phyloP scores from a whole-genome alignment of 2,888 invertebrate species.

The Branchipolynoe longqiensis region DNA sequence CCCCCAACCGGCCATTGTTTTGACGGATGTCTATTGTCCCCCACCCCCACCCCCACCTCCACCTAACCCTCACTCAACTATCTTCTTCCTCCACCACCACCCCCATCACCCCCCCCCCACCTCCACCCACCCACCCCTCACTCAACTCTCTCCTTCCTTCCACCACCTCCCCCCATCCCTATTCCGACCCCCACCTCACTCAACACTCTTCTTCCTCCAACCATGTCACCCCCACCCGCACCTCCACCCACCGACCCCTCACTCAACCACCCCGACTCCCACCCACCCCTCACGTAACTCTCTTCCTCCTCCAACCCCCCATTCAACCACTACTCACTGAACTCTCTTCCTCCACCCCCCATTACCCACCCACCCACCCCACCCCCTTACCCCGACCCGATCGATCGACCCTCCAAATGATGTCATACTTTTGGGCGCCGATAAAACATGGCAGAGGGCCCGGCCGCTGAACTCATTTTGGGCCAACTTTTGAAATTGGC shows the following conservation, averaged over 20 bases:
- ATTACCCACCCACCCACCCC: neutral
- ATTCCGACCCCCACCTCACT: neutral
- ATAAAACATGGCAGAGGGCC: constrained; percentile 30
- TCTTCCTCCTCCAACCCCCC: neutral
- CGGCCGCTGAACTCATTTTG: constrained; percentile 30
- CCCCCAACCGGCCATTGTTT: constrained; percentile 26
- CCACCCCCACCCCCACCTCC: neutral
- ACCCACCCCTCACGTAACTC: neutral
- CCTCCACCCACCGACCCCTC: neutral
- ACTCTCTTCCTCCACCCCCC: no score
- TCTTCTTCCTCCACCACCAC: neutral
- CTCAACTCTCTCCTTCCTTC: neutral
- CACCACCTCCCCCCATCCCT: neutral
- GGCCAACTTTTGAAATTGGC: constrained; percentile 38
- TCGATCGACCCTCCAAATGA: constrained; percentile 32
- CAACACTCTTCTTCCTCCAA: neutral
- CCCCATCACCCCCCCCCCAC: neutral
- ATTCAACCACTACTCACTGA: no score
- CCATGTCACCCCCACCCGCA: neutral
- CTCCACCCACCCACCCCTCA: neutral
- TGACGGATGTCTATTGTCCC: constrained; percentile 44
- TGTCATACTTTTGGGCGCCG: constrained; percentile 27
- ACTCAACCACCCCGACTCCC: neutral
- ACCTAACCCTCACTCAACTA: neutral
- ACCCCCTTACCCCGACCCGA: neutral